A percentile compares a stretch with the other conserved stretches of the same genome.
Evolutionary conservation across 2,113 vertebrate species (phyloP).

Genomic region (Labeo catla): DNA sequence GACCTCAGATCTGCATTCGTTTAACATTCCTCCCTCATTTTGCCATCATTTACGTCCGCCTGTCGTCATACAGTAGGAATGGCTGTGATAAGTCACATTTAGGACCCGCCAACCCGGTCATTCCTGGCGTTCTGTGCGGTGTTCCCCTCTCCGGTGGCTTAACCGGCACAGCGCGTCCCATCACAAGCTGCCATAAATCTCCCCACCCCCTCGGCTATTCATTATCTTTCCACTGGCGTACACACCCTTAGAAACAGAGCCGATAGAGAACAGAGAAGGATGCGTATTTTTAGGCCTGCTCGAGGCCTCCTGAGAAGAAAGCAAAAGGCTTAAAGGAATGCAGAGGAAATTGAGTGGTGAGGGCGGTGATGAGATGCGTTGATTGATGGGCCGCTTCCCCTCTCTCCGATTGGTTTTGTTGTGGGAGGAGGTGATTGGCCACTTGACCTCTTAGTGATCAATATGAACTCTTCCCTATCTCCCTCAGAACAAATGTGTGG

Average conservation of each 20-base stretch:
- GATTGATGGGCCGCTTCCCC: conserved; percentile 43
- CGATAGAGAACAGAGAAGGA: background rate
- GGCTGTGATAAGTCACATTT: conserved; percentile 15
- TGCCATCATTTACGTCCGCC: conserved; percentile 4
- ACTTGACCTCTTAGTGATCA: conserved; percentile 48
- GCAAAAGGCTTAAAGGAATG: conserved; percentile 19
- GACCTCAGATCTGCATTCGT: conserved; percentile 51
- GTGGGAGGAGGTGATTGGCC: conserved; percentile 37
- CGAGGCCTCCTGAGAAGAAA: conserved; percentile 25
- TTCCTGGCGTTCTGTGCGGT: conserved; percentile 44
- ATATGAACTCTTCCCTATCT: conserved; percentile 32
- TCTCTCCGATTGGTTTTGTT: conserved; percentile 40
- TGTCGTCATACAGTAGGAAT: conserved; percentile 41
- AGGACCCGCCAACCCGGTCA: background rate
- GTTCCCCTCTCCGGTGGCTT: conserved; percentile 36
- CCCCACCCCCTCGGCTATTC: background rate
- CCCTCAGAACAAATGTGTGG: conserved; percentile 8
- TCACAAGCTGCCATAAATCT: conserved; percentile 25
- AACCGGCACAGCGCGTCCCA: background rate
- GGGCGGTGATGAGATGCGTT: conserved; percentile 20
- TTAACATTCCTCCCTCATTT: conserved; percentile 46
- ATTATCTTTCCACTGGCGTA: conserved; percentile 14
- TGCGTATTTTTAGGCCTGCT: conserved; percentile 15
- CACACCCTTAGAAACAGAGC: conserved; percentile 19
- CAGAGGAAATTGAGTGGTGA: conserved; percentile 37